phyloP scores from a whole-genome alignment of 2,113 vertebrate species.

The Tragelaphus imberbis region DNA sequence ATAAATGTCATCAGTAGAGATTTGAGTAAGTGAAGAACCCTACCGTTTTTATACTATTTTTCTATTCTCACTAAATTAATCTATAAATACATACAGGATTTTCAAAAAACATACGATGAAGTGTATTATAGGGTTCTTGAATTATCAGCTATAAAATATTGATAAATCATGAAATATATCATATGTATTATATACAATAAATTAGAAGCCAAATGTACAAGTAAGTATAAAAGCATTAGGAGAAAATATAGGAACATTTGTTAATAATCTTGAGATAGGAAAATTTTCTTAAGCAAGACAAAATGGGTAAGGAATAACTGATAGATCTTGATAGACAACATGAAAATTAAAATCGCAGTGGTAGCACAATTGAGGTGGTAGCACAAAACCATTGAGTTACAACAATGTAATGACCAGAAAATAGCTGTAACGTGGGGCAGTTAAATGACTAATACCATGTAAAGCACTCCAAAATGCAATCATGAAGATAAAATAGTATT shows the following conservation, averaged over 20 bases:
- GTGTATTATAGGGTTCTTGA: not conserved
- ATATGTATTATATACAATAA: not conserved
- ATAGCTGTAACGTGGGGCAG: not conserved
- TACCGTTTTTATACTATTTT: not conserved
- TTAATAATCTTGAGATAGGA: not conserved
- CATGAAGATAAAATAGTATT: not conserved
- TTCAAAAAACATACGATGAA: not conserved
- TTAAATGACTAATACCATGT: not conserved
- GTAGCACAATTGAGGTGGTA: not conserved
- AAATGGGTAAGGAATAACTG: not conserved
- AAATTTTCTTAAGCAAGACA: not conserved
- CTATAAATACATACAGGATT: not conserved
- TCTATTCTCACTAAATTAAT: slow-evolving; percentile 6
- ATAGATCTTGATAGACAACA: not conserved
- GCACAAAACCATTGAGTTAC: not conserved
- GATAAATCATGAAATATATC: not conserved
- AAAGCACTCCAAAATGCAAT: not conserved
- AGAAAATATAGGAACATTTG: not conserved
- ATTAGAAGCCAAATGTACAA: not conserved
- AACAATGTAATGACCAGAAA: not conserved
- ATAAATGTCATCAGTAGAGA: not conserved
- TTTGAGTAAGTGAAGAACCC: not conserved
- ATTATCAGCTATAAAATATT: not conserved
- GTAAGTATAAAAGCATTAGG: not conserved
- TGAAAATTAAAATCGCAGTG: not conserved